A percentile compares a stretch with the other conserved stretches of the same genome.
Conservation (phyloP, 30 jellyfish, hydroid and myxozoan species). For the Mastigias papua region DNA sequence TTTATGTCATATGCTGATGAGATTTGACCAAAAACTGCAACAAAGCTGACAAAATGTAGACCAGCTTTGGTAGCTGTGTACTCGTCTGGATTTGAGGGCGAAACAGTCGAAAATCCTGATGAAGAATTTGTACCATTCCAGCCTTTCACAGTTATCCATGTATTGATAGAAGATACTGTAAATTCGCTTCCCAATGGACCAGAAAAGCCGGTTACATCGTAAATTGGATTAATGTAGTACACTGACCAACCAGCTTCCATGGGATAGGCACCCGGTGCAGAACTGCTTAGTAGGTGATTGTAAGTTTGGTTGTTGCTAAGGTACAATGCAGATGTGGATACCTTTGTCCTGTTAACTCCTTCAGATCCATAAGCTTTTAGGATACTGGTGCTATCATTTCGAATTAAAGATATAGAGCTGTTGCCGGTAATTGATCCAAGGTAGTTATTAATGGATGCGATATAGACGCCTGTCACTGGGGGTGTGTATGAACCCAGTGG, state of each 20-base stretch:
- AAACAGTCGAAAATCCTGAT: constrained; percentile 43
- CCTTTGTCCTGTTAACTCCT: constrained; percentile 67
- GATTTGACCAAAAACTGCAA: constrained; percentile 41
- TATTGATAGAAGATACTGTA: constrained; percentile 7
- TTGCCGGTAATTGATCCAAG: constrained; percentile 69
- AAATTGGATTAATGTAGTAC: constrained; percentile 61
- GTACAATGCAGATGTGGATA: constrained; percentile 59
- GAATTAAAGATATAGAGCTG: constrained; percentile 56
- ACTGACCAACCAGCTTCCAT: constrained; percentile 75
- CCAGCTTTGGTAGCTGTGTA: constrained; percentile 73
- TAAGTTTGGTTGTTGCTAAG: constrained; percentile 23
- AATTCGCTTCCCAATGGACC: constrained; percentile 28
- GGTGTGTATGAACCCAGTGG: constrained; percentile 77
- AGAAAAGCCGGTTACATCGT: constrained; percentile 42
- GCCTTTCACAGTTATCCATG: constrained; percentile 61
- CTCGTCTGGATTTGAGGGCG: constrained; percentile 41
- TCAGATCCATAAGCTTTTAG: constrained; percentile 60
- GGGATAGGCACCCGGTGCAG: constrained; percentile 14
- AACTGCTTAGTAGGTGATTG: constrained; percentile 26
- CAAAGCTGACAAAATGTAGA: constrained; percentile 69
- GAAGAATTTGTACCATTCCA: constrained; percentile 46
- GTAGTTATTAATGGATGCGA: constrained; percentile 72
- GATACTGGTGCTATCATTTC: constrained; percentile 22
- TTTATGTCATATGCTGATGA: constrained; percentile 24
- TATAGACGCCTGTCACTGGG: constrained; percentile 73